A percentile compares a stretch with the other conserved stretches of the same genome.
Conservation (phyloP, 2,888 invertebrate species). For the Meteorus cinctellus region DNA sequence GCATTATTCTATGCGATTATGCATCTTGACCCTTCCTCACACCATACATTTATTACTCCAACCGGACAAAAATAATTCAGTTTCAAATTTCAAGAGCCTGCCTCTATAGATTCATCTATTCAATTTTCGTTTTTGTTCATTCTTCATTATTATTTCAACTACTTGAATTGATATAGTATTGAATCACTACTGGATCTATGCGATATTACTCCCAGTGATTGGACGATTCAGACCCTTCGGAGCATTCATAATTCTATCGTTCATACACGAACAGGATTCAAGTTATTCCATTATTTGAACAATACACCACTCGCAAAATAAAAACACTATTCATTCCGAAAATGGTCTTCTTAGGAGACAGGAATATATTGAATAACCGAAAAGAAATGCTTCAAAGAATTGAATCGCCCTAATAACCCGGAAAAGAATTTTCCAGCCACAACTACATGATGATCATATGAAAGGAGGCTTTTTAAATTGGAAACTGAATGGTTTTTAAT, state of each 20-base stretch:
- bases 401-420: neutral
- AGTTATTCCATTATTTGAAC: too few relatives aligned
- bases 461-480: conserved; percentile 60
- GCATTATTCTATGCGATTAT: neutral
- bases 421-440: neutral
- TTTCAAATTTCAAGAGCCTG: conserved; percentile 40
- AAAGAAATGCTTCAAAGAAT: neutral
- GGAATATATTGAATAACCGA: too few relatives aligned
- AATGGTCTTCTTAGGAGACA: too few relatives aligned
- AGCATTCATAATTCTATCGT: too few relatives aligned
- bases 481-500: conserved; percentile 69
- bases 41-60: neutral
- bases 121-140: neutral
- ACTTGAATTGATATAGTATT: neutral
- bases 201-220: neutral
- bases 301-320: too few relatives aligned
- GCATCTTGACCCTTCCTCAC: neutral
- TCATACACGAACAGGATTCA: too few relatives aligned
- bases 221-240: too few relatives aligned
- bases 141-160: neutral
- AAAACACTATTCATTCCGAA: too few relatives aligned
- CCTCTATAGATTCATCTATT: conserved; percentile 16
- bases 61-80: conserved; percentile 45
- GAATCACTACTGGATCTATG: neutral
- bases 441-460: neutral